Percentiles rank a stretch among this genome's conserved stretches.
Evolutionary conservation across 2,797 vertebrate genomes (phyloP).

Genomic region (Molossus alvarezi): DNA sequence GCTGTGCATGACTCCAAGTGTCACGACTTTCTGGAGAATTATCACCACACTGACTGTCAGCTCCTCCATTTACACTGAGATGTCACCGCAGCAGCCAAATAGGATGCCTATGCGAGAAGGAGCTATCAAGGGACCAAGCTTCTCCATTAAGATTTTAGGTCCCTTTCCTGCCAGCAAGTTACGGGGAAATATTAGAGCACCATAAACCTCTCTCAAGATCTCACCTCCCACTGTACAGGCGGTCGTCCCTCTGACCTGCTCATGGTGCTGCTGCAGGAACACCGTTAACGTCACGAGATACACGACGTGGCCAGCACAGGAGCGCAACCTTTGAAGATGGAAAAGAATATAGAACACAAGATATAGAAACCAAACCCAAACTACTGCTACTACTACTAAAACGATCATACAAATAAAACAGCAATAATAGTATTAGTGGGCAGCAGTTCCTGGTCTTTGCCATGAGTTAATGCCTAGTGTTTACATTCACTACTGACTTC

Average conservation of each 20-base stretch:
- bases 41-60: not conserved
- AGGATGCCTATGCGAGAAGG: not conserved
- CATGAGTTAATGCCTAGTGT: not conserved
- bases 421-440: not conserved
- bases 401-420: not conserved
- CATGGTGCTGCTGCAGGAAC: not conserved
- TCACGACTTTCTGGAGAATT: not conserved
- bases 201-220: not conserved
- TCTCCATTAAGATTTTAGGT: not conserved
- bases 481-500: not conserved
- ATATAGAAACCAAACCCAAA: not conserved
- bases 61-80: not conserved
- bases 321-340: not conserved
- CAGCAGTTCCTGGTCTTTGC: not conserved
- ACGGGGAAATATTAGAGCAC: not conserved
- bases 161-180: not conserved
- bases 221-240: not conserved
- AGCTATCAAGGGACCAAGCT: not conserved
- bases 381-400: not conserved
- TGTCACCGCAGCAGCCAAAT: not conserved
- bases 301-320: rapidly evolving
- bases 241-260: not conserved
- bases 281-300: not conserved
- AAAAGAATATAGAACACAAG: not conserved
- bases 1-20: not conserved